A percentile compares a stretch with the other conserved stretches of the same genome.
These are phyloP conservation scores for Steinernema carpocapsae DNA, from an alignment of 2,888 invertebrate species.

Conservation along the genomic window DNA sequence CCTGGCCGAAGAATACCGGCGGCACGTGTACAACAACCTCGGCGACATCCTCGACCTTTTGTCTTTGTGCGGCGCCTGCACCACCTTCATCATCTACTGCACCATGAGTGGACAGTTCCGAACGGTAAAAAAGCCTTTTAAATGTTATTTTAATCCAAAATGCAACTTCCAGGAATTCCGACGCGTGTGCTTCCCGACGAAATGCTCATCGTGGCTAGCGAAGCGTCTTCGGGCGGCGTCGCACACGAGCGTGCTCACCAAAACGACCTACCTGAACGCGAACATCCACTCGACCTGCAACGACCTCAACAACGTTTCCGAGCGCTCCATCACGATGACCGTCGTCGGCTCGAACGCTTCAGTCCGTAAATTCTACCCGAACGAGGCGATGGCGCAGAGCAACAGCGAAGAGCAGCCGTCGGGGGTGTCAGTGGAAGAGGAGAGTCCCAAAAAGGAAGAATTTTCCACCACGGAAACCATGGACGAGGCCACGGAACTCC, in stretches of 20 bases:
- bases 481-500: constrained; percentile 46
- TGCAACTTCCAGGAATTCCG: constrained; percentile 65
- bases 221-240: constrained; percentile 38
- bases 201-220: constrained; percentile 43
- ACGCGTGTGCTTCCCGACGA: constrained; percentile 63
- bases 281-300: constrained; percentile 25
- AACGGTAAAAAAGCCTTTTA: constrained; percentile 57
- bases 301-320: constrained; percentile 39
- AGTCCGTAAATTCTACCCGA: constrained; percentile 38
- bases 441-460: constrained; percentile 42
- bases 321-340: constrained; percentile 44
- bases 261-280: constrained; percentile 36
- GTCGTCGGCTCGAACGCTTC: constrained; percentile 36
- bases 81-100: constrained; percentile 73
- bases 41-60: constrained; percentile 71
- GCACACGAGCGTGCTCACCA: constrained; percentile 34
- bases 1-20: constrained; percentile 69
- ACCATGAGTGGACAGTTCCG: constrained; percentile 72
- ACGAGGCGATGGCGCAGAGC: constrained; percentile 43
- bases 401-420: constrained; percentile 43
- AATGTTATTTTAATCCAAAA: no score
- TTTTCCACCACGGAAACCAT: constrained; percentile 45
- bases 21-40: constrained; percentile 70
- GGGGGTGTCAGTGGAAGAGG: constrained; percentile 42
- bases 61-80: constrained; percentile 71